phyloP scores from a whole-genome alignment of 2,113 vertebrate species.

The Xenus cinereus region DNA sequence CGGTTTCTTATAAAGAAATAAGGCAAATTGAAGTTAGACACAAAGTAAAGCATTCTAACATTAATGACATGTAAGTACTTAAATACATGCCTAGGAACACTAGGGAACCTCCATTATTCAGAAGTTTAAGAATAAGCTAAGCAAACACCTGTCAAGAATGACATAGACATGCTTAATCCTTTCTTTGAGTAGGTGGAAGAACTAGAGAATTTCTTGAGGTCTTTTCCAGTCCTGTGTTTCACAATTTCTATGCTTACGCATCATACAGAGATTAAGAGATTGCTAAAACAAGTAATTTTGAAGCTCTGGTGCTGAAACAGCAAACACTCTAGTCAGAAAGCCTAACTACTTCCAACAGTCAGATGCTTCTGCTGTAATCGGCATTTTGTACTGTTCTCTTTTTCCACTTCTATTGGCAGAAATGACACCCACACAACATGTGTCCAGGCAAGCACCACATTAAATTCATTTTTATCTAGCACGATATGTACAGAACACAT shows the following conservation, averaged over 20 bases:
- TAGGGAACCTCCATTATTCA: not conserved
- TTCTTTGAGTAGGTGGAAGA: slow-evolving; percentile 36
- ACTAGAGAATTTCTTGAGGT: slow-evolving; percentile 23
- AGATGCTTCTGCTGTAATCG: slow-evolving; percentile 5
- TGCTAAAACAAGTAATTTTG: slow-evolving; percentile 30
- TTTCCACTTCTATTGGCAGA: slow-evolving; percentile 42
- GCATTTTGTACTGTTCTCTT: slow-evolving; percentile 32
- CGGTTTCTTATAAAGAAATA: not conserved
- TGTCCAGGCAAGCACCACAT: slow-evolving; percentile 27
- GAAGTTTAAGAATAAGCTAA: slow-evolving; percentile 16
- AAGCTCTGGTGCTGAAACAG: slow-evolving; percentile 21
- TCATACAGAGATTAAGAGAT: not conserved
- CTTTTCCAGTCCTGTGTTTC: slow-evolving; percentile 38
- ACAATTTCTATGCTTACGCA: not conserved
- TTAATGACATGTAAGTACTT: not conserved
- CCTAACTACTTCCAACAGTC: not conserved
- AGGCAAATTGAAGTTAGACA: not conserved
- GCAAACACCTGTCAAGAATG: slow-evolving; percentile 21
- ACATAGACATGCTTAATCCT: not conserved
- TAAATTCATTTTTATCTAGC: slow-evolving; percentile 4
- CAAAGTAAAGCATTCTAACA: not conserved
- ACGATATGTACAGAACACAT: slow-evolving; percentile 37
- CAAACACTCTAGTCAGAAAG: not conserved
- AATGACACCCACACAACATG: slow-evolving; percentile 58
- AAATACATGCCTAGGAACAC: not conserved